Conservation (phyloP, 2,888 invertebrate species). For the Pedicia rivosa region DNA sequence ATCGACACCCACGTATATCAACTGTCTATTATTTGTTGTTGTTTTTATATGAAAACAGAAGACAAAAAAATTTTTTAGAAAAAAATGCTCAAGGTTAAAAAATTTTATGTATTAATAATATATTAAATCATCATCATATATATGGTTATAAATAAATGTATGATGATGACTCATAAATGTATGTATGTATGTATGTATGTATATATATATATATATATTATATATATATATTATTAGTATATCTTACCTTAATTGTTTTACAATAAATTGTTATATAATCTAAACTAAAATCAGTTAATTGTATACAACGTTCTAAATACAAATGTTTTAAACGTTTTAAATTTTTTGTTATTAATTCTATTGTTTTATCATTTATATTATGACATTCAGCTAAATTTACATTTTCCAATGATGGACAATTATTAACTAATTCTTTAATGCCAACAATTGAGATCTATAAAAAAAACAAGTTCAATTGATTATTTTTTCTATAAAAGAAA, state of each 20-base stretch:
- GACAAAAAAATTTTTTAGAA: neutral
- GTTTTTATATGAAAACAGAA: constrained; percentile 17
- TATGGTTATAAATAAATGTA: too few species aligned
- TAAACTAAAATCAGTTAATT: constrained; percentile 36
- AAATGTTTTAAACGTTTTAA: constrained; percentile 25
- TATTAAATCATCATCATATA: too few species aligned
- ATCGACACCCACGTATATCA: constrained; percentile 22
- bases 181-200: too few species aligned
- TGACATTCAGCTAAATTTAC: constrained; percentile 49
- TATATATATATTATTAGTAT: neutral
- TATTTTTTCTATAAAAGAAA: too few species aligned
- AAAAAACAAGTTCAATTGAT: too few species aligned
- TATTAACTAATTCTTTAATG: constrained; percentile 41
- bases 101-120: too few species aligned
- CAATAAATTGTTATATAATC: constrained; percentile 34
- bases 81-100: too few species aligned
- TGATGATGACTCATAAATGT: too few species aligned
- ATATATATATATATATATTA: neutral
- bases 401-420: constrained; percentile 53
- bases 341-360: constrained; percentile 31
- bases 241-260: constrained; percentile 24
- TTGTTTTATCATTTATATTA: constrained; percentile 47
- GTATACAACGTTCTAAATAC: constrained; percentile 34
- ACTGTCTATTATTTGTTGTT: too few species aligned
- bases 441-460: constrained; percentile 49